Conservation (phyloP, 2,113 vertebrate species). For the Sakesphorus luctuosus region DNA sequence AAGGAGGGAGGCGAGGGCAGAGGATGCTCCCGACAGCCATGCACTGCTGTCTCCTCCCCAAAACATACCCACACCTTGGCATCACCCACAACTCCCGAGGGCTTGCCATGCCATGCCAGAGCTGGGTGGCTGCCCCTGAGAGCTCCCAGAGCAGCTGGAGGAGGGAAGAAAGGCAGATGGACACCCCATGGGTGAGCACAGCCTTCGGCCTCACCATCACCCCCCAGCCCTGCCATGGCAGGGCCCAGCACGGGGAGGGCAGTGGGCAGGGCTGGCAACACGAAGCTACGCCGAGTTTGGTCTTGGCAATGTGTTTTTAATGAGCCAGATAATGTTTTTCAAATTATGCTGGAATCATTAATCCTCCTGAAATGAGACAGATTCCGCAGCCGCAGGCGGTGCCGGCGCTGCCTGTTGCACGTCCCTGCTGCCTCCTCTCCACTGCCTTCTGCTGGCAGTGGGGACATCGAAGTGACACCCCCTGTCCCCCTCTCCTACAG, state of each 20-base stretch:
- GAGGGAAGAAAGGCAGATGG: rapidly evolving
- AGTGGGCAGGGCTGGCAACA: not conserved
- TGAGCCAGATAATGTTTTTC: conserved; percentile 52
- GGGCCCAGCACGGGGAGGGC: not conserved
- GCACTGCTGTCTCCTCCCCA: not conserved
- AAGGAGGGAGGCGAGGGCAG: rapidly evolving
- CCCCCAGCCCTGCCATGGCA: not conserved
- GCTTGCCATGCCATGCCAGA: rapidly evolving
- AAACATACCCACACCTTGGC: not conserved
- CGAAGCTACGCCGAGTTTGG: not conserved
- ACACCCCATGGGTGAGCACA: rapidly evolving
- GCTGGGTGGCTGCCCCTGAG: rapidly evolving
- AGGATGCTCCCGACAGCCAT: rapidly evolving
- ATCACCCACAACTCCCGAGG: not conserved
- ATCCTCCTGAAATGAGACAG: conserved; percentile 66
- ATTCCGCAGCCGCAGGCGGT: not conserved
- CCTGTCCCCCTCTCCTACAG: rapidly evolving
- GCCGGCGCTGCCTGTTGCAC: not conserved
- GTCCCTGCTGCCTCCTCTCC: not conserved
- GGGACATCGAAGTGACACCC: not conserved
- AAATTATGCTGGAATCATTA: conserved; percentile 28
- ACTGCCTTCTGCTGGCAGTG: not conserved
- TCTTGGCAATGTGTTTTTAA: conserved; percentile 48
- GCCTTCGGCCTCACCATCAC: not conserved
- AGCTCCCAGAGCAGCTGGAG: not conserved